Conservation (phyloP, 2,113 vertebrate genomes). For the Dicentrarchus labrax region DNA sequence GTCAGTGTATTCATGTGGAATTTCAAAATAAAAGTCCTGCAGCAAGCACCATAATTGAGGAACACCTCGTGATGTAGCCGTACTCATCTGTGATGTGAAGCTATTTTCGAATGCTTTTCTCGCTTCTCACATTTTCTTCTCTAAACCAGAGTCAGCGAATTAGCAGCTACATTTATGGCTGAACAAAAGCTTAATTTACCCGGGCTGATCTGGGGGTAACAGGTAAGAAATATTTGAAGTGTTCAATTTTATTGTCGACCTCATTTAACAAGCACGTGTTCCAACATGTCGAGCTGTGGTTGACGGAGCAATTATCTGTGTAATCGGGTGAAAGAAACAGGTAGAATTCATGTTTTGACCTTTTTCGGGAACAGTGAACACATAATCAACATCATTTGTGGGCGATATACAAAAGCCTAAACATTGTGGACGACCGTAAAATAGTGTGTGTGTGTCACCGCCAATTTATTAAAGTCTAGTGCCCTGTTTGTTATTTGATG, state of each 20-base stretch:
- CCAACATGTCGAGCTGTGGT: background rate
- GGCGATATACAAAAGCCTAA: background rate
- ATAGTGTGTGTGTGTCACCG: background rate
- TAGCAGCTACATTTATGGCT: background rate
- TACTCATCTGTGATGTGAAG: conserved; percentile 15
- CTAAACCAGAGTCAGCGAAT: background rate
- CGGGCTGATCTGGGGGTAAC: background rate
- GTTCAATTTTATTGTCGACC: background rate
- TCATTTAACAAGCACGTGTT: conserved; percentile 11
- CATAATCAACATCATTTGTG: background rate
- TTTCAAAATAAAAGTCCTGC: conserved; percentile 8
- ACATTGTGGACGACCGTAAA: background rate
- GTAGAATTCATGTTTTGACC: background rate
- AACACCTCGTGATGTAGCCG: background rate
- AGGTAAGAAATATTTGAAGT: background rate
- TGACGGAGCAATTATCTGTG: background rate
- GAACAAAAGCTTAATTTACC: background rate
- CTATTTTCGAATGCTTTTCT: conserved; percentile 2
- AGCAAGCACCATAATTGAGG: background rate
- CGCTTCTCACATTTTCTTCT: background rate
- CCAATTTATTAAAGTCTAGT: background rate
- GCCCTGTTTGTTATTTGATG: background rate
- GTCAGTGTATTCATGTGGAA: conserved; percentile 3
- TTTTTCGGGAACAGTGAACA: background rate
- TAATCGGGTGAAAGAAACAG: background rate